A percentile compares a stretch with the other conserved stretches of the same genome.
phyloP scores from a whole-genome alignment of 92 coral and sea anemone species.

The Zoanthus sansibaricus region DNA sequence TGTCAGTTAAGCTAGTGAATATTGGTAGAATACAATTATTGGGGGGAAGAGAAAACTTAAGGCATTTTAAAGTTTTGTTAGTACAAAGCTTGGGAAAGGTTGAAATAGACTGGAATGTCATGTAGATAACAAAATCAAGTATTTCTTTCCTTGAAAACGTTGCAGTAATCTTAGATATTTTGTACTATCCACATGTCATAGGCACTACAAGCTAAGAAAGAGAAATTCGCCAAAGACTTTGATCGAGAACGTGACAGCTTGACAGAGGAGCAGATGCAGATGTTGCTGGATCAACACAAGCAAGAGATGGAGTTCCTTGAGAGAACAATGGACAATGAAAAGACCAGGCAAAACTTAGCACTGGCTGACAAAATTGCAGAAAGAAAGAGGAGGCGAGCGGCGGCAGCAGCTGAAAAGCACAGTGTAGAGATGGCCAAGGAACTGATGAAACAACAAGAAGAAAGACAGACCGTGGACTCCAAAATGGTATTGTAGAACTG shows the following conservation, averaged over 20 bases:
- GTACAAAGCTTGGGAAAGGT: too few species aligned
- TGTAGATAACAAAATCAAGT: not conserved
- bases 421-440: slow-evolving; percentile 88
- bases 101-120: too few species aligned
- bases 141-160: not conserved
- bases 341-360: slow-evolving; percentile 82
- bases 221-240: slow-evolving; percentile 80
- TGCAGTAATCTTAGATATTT: not conserved
- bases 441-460: slow-evolving; percentile 85
- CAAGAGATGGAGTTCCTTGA: slow-evolving; percentile 88
- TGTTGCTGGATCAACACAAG: slow-evolving; percentile 84
- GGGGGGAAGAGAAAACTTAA: too few species aligned
- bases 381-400: slow-evolving; percentile 82
- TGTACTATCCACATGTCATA: slow-evolving; percentile 32
- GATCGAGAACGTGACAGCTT: slow-evolving; percentile 69
- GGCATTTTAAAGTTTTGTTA: too few species aligned
- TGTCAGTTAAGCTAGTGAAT: too few species aligned
- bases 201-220: slow-evolving; percentile 88
- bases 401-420: slow-evolving; percentile 81
- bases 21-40: too few species aligned
- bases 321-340: slow-evolving; percentile 91
- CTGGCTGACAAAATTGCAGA: slow-evolving; percentile 89
- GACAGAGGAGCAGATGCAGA: slow-evolving; percentile 85
- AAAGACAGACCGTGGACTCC: slow-evolving; percentile 80
- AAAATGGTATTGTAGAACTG: slow-evolving; percentile 63